Evolutionary conservation across 2,113 vertebrate species (phyloP), one percentile per base, ranked within the genome.

Genomic region (Toxotes jaculatrix): DNA sequence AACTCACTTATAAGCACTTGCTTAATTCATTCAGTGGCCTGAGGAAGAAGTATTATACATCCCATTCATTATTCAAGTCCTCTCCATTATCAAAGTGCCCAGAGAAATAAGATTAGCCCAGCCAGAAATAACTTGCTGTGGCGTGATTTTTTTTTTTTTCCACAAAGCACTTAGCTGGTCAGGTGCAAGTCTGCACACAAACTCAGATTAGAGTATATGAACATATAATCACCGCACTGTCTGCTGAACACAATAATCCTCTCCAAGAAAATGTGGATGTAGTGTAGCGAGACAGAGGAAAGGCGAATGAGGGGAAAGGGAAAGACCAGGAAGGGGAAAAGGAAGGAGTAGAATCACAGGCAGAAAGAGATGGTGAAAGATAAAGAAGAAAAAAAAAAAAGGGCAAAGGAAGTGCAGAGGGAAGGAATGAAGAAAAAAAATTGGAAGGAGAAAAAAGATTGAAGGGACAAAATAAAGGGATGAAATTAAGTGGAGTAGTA

Each of bases 41-140:
- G 83, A 90, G 77, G 85, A 92, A 91, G 76, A 69, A 84, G 84
- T 92, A 92, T 93, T 90, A 94, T 93, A 90, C 85, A 85, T 82
- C 53, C 42, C 85, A 93, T 95, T 92, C 91, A 94, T 94, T 92
- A 95, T 95, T 94, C 88, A 95, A 81, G 62, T 91, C 77, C 13
- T 90, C 93, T 93, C 93, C 93, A 94, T 93, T 93, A 93, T 95
- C 91, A 93, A 87, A 89, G 93, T 90, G 90, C 91, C 91, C 87
- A 89, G 88, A 93, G 92, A 92, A 92, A 94, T 90, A 90, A 90
- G 89, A 91, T 81, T 80, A 93, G 91, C 71, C 76, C 85, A 93
- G 89, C 88, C 89, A 91, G 92, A 93, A 92, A 94, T 93, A 94
- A 94, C 89, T 90, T 67, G 78, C 88, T 77, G 82, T 93, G 92